A percentile compares a stretch with the other conserved stretches of the same genome.
Conservation (phyloP, 2,888 invertebrate species). For the Ophion ellenae region DNA sequence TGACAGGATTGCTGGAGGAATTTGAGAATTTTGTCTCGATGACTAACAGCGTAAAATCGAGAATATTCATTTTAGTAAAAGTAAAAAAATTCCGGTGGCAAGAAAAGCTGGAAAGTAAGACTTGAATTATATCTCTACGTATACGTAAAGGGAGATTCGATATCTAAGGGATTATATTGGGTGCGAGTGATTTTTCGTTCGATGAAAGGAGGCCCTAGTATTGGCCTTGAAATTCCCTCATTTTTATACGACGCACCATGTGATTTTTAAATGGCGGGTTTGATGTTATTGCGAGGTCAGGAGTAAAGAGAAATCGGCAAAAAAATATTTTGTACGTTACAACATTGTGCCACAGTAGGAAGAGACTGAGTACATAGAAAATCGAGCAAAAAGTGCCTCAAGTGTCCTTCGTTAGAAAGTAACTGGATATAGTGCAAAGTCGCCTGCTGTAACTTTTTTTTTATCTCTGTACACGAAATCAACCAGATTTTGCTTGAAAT, state of each 20-base stretch:
- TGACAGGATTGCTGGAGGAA: no score
- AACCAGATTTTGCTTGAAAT: not conserved
- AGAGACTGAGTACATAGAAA: slow-evolving; percentile 16
- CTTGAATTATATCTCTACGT: not conserved
- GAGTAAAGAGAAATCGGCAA: not conserved
- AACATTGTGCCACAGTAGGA: slow-evolving; percentile 1
- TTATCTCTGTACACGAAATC: not conserved
- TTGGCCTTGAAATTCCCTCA: not conserved
- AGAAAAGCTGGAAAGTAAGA: not conserved
- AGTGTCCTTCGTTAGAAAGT: slow-evolving; percentile 38
- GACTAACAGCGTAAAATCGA: not conserved
- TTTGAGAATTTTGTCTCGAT: no score
- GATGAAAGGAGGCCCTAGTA: not conserved
- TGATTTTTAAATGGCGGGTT: not conserved
- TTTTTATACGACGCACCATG: not conserved
- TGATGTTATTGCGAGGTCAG: not conserved
- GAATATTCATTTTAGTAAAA: no score
- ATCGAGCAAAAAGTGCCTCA: slow-evolving; percentile 16
- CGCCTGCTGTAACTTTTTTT: not conserved
- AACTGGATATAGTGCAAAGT: slow-evolving; percentile 8
- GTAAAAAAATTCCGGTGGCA: not conserved
- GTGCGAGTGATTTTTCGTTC: slow-evolving; percentile 7
- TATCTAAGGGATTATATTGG: not conserved
- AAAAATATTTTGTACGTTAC: not conserved
- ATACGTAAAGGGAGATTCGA: no score